Evolutionary conservation across 2,113 vertebrate genomes (phyloP), one percentile per base, ranked within the genome.

Genomic region (Fulmarus glacialis): DNA sequence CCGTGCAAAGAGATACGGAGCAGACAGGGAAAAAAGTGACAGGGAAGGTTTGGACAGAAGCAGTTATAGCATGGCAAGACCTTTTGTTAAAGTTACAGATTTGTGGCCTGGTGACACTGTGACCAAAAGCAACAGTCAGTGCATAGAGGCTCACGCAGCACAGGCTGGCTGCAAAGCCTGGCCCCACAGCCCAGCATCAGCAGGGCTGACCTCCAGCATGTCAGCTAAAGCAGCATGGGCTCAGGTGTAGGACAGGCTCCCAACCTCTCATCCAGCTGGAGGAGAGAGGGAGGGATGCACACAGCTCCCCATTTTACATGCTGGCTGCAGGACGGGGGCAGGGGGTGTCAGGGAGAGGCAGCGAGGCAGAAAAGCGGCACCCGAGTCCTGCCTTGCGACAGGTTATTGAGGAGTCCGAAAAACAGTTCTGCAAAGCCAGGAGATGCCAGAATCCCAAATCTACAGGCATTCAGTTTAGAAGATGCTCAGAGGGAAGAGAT

Each of bases 321-420:
- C 23, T 24, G 56, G 63, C 56, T 40, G 24, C 36, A 36, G 21
- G n/a, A 21, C 3, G 23, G 14, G 13, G 14, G 4, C 11, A 6
- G 29, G 32, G 18, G 17, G 27, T 15, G 27, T 15, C 70, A 18
- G 30, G 60, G 55, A 88, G 30, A 60, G 24, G 34, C 50, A 52
- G 4, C 0, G 22, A 50, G 26, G 34, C 27, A 68, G 15, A 24
- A 55, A 42, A 67, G 8, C 56, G 34, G 24, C 30, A 24, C 21
- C 26, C 1, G 0, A 42, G 38, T 45, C 58, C 70, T 26, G 43
- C 60, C 34, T 45, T 4, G 38, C 1, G 3, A 48, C 26, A 9
- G 30, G 12, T 27, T 56, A 58, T 38, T 56, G 21, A 16, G 21
- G 32, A 60, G 29, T 2, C 68, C 15, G 1, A 26, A 47, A 52